Percentiles rank a stretch among this genome's conserved stretches.
Evolutionary conservation across 2,888 invertebrate genomes (phyloP).

Genomic region (Patella caerulea): DNA sequence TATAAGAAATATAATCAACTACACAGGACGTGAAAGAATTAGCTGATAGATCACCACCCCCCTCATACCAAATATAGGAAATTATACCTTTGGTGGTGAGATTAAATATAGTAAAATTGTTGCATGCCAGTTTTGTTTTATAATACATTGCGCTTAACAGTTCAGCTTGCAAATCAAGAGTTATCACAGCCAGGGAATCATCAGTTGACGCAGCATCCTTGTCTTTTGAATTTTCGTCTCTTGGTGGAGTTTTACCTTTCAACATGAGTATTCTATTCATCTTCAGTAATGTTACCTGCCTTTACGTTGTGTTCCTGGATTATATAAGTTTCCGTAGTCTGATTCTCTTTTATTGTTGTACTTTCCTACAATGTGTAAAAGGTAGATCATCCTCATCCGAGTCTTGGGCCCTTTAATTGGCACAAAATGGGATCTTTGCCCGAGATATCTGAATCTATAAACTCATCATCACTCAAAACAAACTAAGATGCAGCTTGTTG

Average conservation of each 20-base stretch:
- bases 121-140: conserved; percentile 1
- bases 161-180: background rate
- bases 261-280: background rate
- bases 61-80: conserved; percentile 11
- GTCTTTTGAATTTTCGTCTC: background rate
- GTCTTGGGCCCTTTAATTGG: too few species aligned
- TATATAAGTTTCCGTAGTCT: too few species aligned
- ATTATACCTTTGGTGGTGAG: background rate
- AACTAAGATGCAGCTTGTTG: too few species aligned
- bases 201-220: background rate
- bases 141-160: conserved; percentile 11
- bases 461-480: too few species aligned
- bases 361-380: too few species aligned
- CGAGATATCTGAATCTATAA: too few species aligned
- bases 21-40: conserved; percentile 1
- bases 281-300: background rate
- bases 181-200: background rate
- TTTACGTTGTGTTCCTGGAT: too few species aligned
- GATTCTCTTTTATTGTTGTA: too few species aligned
- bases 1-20: background rate
- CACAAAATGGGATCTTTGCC: too few species aligned
- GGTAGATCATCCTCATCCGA: too few species aligned
- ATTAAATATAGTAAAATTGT: conserved; percentile 10
- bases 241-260: background rate
- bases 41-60: background rate